These are phyloP conservation scores for Erebia ligea DNA, from an alignment of 2,888 invertebrate species.

Conservation along the genomic window DNA sequence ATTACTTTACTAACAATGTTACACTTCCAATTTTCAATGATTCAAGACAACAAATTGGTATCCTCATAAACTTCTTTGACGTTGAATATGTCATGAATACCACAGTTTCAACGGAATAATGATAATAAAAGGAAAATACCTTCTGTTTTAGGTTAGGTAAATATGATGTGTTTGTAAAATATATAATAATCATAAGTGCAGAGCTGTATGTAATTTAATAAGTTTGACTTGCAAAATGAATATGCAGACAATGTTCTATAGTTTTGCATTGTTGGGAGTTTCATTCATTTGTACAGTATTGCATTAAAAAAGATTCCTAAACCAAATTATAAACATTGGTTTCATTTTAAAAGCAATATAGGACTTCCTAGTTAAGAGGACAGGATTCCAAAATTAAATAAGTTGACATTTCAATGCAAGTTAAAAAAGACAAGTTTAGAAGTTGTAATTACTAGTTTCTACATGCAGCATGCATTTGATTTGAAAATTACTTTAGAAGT, in stretches of 20 bases:
- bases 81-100: conserved; percentile 11
- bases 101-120: conserved; percentile 26
- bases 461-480: no score
- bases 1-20: background rate
- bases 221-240: background rate
- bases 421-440: no score
- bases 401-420: no score
- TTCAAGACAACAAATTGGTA: background rate
- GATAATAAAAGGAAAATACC: conserved; percentile 40
- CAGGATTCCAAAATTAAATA: no score
- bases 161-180: conserved; percentile 1
- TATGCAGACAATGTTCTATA: background rate
- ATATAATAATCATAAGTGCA: background rate
- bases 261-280: background rate
- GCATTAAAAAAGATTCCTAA: no score
- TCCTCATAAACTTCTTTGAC: conserved; percentile 3
- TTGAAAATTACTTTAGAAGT: no score
- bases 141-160: background rate
- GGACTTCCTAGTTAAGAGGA: no score
- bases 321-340: no score
- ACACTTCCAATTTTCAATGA: background rate
- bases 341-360: no score
- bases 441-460: no score
- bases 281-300: background rate
- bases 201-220: background rate